Conservation (phyloP, 2,113 vertebrate genomes). For the Engraulis encrasicolus region DNA sequence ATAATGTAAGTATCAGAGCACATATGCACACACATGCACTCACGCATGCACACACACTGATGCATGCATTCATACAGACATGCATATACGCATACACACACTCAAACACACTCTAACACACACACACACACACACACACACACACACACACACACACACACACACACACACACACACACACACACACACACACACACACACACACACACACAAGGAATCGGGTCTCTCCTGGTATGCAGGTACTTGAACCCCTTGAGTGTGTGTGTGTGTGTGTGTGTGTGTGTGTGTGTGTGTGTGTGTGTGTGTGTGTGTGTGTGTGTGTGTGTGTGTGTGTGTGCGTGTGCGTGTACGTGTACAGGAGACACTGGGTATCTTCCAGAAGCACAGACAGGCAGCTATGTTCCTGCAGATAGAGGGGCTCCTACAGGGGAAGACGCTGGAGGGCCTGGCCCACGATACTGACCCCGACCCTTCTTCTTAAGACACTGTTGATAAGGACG, state of each 20-base stretch:
- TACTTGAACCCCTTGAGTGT: background rate
- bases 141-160: too few species aligned
- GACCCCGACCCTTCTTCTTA: background rate
- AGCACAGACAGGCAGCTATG: constrained; percentile 60
- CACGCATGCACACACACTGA: too few species aligned
- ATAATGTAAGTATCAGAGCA: constrained; percentile 69
- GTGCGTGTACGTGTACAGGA: constrained; percentile 50
- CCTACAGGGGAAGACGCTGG: constrained; percentile 57
- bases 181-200: too few species aligned
- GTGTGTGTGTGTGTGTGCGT: background rate
- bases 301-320: background rate
- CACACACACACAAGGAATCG: too few species aligned
- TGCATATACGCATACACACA: too few species aligned
- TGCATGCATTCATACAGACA: too few species aligned
- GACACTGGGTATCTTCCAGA: constrained; percentile 56
- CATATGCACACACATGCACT: too few species aligned
- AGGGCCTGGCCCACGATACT: constrained; percentile 30
- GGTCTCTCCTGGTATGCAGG: background rate
- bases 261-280: background rate
- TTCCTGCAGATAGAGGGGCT: constrained; percentile 61
- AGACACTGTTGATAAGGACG: too few species aligned
- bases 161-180: too few species aligned
- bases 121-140: too few species aligned
- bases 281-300: background rate
- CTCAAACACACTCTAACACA: too few species aligned